Conservation (phyloP, 2,888 invertebrate genomes). For the Lissocephala sabroskyi region DNA sequence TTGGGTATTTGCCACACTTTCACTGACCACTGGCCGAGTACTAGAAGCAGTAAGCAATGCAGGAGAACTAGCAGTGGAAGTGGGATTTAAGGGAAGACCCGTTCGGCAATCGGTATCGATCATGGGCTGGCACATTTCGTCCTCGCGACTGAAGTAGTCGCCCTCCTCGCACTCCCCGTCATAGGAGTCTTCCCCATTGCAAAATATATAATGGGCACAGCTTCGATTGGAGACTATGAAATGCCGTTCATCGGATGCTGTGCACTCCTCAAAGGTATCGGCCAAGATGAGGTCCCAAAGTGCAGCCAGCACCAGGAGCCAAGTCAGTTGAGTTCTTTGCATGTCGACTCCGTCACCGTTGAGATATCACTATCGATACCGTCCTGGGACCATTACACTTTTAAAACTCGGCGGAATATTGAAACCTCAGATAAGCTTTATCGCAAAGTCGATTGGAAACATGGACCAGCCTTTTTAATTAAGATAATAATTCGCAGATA, state of each 20-base stretch:
- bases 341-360: too few species aligned
- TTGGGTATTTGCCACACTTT: neutral
- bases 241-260: slow-evolving; percentile 9
- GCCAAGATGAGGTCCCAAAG: neutral
- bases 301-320: too few species aligned
- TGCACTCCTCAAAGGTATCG: slow-evolving; percentile 34
- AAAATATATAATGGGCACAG: slow-evolving; percentile 56
- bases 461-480: too few species aligned
- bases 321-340: too few species aligned
- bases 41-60: slow-evolving; percentile 1
- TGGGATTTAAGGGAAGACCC: slow-evolving; percentile 6
- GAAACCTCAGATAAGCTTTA: too few species aligned
- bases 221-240: slow-evolving; percentile 46
- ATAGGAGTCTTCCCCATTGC: slow-evolving; percentile 57
- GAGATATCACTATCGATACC: too few species aligned
- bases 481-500: too few species aligned
- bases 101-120: slow-evolving; percentile 41
- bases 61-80: slow-evolving; percentile 6
- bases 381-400: too few species aligned
- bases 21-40: slow-evolving; percentile 1
- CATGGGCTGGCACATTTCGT: slow-evolving; percentile 48
- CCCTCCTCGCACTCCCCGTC: slow-evolving; percentile 57
- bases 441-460: too few species aligned
- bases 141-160: slow-evolving; percentile 40
- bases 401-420: too few species aligned